phyloP scores from a whole-genome alignment of 2,113 vertebrate genomes.

The Emydocephalus ijimae region DNA sequence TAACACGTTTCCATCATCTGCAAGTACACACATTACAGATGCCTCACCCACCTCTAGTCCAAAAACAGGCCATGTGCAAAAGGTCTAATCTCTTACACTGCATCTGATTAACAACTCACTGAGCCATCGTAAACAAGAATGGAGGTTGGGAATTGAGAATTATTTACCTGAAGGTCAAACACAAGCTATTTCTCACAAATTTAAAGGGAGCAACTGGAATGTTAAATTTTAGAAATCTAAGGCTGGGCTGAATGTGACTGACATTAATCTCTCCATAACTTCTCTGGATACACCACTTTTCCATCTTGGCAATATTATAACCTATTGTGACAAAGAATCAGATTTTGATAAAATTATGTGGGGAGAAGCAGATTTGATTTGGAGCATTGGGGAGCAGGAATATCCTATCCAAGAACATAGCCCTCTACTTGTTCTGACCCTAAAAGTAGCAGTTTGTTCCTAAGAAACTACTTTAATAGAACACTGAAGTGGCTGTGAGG shows the following conservation, averaged over 20 bases:
- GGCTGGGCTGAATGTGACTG: background rate
- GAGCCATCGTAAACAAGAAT: background rate
- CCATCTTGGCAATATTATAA: background rate
- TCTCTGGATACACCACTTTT: background rate
- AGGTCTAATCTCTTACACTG: background rate
- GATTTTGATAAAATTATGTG: background rate
- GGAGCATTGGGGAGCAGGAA: background rate
- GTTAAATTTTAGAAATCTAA: background rate
- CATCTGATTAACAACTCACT: background rate
- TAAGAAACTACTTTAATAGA: background rate
- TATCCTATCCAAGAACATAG: background rate
- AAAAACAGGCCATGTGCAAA: background rate
- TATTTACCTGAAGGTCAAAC: background rate
- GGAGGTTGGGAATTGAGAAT: background rate
- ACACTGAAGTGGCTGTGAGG: background rate
- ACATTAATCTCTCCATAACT: background rate
- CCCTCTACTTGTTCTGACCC: background rate
- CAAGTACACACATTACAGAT: background rate
- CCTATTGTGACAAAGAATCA: background rate
- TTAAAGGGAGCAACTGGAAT: background rate
- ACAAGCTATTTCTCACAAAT: background rate
- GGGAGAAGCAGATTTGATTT: background rate
- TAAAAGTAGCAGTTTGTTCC: background rate
- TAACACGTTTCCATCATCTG: background rate
- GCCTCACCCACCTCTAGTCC: background rate